Conservation (phyloP, 2,888 invertebrate genomes). For the Mactromeris polynyma region DNA sequence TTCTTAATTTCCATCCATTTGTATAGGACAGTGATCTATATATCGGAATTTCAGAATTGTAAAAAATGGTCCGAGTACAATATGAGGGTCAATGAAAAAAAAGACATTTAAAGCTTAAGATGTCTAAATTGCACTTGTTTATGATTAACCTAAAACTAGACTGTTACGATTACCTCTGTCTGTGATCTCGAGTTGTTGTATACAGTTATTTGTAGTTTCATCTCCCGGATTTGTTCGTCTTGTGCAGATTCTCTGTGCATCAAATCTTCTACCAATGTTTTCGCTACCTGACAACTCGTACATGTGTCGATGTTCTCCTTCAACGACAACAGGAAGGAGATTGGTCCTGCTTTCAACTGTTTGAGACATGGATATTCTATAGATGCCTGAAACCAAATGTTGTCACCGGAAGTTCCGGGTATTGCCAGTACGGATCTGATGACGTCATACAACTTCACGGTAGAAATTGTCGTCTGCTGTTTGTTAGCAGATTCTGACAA, state of each 20-base stretch:
- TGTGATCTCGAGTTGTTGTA: not conserved
- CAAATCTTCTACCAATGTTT: slow-evolving; percentile 48
- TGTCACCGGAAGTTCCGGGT: not conserved
- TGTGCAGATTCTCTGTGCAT: slow-evolving; percentile 9
- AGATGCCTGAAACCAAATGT: not conserved
- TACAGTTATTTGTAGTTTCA: slow-evolving; percentile 1
- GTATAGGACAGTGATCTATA: no score
- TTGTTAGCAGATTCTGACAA: not conserved
- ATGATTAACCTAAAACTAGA: not conserved
- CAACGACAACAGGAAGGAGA: slow-evolving; percentile 46
- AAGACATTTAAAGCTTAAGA: no score
- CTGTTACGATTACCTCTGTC: not conserved
- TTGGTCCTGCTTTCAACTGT: slow-evolving; percentile 50
- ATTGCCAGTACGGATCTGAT: not conserved
- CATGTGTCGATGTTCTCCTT: slow-evolving; percentile 1
- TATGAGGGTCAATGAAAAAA: no score
- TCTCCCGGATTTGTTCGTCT: slow-evolving; percentile 17
- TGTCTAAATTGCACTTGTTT: not conserved
- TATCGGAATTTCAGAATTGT: no score
- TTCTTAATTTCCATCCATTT: no score
- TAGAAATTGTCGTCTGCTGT: not conserved
- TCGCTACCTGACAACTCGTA: slow-evolving; percentile 40
- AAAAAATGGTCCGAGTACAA: no score
- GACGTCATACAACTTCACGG: not conserved
- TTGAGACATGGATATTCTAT: slow-evolving; percentile 48